Evolutionary conservation across 2,113 vertebrate species (phyloP).

Genomic region (Suricata suricatta): DNA sequence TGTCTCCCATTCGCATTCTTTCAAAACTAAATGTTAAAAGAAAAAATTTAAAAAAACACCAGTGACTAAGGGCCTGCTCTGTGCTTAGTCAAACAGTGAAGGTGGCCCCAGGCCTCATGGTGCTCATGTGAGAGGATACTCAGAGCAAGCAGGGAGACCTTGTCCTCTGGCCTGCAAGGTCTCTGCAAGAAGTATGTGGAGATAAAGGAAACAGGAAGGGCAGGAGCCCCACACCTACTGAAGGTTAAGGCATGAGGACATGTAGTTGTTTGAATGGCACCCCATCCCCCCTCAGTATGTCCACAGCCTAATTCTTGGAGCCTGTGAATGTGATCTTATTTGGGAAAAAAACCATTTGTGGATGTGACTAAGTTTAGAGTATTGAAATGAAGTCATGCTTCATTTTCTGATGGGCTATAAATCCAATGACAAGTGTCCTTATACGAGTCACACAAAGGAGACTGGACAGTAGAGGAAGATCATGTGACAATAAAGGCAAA

Average conservation of each 20-base stretch:
- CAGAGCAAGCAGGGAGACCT: not conserved
- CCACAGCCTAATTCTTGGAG: not conserved
- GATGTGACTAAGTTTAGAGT: not conserved
- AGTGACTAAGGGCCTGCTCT: not conserved
- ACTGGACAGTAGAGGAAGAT: not conserved
- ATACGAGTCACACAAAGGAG: not conserved
- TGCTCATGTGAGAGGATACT: not conserved
- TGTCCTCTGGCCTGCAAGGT: not conserved
- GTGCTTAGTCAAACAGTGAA: not conserved
- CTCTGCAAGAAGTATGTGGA: not conserved
- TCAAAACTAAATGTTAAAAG: not conserved
- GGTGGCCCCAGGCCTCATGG: not conserved
- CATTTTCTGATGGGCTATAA: not conserved
- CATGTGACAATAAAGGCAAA: not conserved
- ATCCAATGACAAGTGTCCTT: not conserved
- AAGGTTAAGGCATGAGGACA: not conserved
- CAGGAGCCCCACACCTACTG: not conserved
- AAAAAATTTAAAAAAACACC: not conserved
- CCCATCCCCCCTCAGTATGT: not conserved
- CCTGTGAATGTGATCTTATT: not conserved
- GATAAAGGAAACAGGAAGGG: not conserved
- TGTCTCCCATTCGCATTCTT: too few relatives aligned
- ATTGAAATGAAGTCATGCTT: not conserved
- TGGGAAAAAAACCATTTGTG: not conserved
- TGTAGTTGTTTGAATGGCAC: not conserved